Base-by-base conservation (phyloP, 2,888 invertebrate species). In the Reticulitermes lucifugus region DNA sequence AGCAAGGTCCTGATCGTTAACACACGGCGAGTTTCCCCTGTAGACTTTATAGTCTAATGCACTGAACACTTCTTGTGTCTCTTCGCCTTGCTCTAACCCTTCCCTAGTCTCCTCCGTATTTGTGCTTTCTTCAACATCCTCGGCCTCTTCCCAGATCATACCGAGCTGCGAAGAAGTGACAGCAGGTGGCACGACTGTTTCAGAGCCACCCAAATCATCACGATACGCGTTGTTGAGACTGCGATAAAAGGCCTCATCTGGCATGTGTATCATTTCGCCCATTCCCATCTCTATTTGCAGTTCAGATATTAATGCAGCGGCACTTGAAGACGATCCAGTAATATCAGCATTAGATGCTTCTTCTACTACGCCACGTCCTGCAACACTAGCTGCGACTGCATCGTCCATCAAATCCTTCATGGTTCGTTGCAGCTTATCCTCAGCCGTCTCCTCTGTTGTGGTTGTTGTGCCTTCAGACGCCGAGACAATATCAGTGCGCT, bases 181-280 rank as follows among this genome's bases (percentile, higher is more conserved):
- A 86, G 94, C 92, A 85, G 95, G 94, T 87, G 94, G 92, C 25
- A 87, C 87, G 41, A 91, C 86, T 89, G 90, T 84, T 91, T 93
- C 93, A 35, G 84, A 41, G 87, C 93, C 93, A 51, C 95, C 95
- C 86, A 95, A 91, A 89, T 96, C 96, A 88, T 97, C 96, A 83
- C 97, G 93, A 90, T 97, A 97, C 71, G 96, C 96, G 91, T 96
- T 96, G 91, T 97, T 97, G 79, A 97, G 92, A 89, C 96, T 97
- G 88, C 96, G 94, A 90, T 97, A 97, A 90, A 97, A 97, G 43
- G 96, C 96, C 91, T 97, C 97, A 89, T 96, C 96, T 7, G 96
- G 96, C 82, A 92, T 91, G 89, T 83, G 90, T 89, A 43, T 88
- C 87, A 51, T 86, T 87, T 83, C 89, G 25, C 35, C 89, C 87